These are phyloP conservation scores for Dinomys branickii DNA, from an alignment of 2,113 vertebrate genomes.

Conservation along the genomic window DNA sequence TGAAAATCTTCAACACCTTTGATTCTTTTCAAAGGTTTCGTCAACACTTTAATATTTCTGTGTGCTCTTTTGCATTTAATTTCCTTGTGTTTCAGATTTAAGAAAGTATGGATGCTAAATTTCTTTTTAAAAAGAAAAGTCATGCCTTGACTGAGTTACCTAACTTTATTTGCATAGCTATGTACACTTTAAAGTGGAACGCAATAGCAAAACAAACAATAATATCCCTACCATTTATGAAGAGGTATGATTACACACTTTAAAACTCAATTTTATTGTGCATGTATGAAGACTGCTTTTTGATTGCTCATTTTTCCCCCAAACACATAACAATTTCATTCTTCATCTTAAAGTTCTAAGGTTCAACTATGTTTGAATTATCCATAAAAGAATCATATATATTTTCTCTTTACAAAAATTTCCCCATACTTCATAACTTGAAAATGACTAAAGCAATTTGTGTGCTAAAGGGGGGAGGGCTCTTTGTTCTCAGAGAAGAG, in stretches of 20 bases:
- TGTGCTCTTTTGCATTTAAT: slow-evolving; percentile 29
- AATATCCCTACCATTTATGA: slow-evolving; percentile 61
- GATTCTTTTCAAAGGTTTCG: slow-evolving; percentile 27
- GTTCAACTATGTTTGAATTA: slow-evolving; percentile 77
- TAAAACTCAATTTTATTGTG: slow-evolving; percentile 76
- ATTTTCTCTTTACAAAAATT: slow-evolving; percentile 67
- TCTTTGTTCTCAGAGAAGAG: slow-evolving; percentile 67
- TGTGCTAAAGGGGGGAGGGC: not conserved
- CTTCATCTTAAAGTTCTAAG: slow-evolving; percentile 71
- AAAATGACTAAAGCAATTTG: slow-evolving; percentile 75
- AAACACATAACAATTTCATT: slow-evolving; percentile 71
- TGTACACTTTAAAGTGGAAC: slow-evolving; percentile 69
- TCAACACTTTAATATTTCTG: slow-evolving; percentile 1
- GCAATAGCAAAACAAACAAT: slow-evolving; percentile 76
- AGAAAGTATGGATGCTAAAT: not conserved
- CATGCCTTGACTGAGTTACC: slow-evolving; percentile 57
- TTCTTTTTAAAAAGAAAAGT: not conserved
- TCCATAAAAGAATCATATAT: slow-evolving; percentile 65
- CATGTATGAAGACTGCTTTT: slow-evolving; percentile 63
- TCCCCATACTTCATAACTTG: slow-evolving; percentile 52
- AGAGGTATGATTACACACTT: slow-evolving; percentile 73
- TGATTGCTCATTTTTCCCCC: slow-evolving; percentile 67
- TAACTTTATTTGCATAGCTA: slow-evolving; percentile 74
- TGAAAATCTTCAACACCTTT: slow-evolving; percentile 59
- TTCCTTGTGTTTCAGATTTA: slow-evolving; percentile 42